Evolutionary conservation across 64 coral and sea anemone genomes (phyloP).

Genomic region (Montipora efflorescens): DNA sequence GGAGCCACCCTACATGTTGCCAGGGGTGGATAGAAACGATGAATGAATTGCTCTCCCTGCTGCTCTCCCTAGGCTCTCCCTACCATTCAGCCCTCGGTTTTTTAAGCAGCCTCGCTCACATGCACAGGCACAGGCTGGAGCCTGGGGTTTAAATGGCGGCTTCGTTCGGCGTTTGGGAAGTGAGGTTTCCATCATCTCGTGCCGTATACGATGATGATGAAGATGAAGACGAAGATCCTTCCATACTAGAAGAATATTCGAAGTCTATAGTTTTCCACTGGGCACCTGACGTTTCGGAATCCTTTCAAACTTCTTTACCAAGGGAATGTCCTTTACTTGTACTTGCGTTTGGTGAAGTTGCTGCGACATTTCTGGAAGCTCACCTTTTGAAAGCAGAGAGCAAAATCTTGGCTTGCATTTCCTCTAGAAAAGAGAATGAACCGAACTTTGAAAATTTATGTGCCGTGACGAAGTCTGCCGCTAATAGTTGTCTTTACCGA

Average conservation of each 20-base stretch:
- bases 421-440: conserved; percentile 25
- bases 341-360: conserved; percentile 85
- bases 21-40: too few relatives aligned
- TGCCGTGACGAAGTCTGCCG: not conserved
- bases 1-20: too few relatives aligned
- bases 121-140: too few relatives aligned
- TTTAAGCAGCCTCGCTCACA: too few relatives aligned
- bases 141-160: conserved; percentile 72
- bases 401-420: conserved; percentile 52
- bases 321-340: conserved; percentile 68
- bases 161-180: conserved; percentile 82
- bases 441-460: conserved; percentile 1
- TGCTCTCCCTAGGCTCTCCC: too few relatives aligned
- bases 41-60: too few relatives aligned
- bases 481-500: conserved; percentile 35
- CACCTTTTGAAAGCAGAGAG: conserved; percentile 72
- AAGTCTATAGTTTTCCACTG: conserved; percentile 41
- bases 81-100: too few relatives aligned
- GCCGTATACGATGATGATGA: conserved; percentile 93
- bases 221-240: conserved; percentile 71
- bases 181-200: conserved; percentile 80
- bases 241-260: conserved; percentile 37
- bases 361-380: conserved; percentile 77
- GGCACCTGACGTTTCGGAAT: conserved; percentile 18
- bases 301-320: not conserved